Conservation (phyloP, 2,888 invertebrate genomes). For the Xanthorhoe spadicearia region DNA sequence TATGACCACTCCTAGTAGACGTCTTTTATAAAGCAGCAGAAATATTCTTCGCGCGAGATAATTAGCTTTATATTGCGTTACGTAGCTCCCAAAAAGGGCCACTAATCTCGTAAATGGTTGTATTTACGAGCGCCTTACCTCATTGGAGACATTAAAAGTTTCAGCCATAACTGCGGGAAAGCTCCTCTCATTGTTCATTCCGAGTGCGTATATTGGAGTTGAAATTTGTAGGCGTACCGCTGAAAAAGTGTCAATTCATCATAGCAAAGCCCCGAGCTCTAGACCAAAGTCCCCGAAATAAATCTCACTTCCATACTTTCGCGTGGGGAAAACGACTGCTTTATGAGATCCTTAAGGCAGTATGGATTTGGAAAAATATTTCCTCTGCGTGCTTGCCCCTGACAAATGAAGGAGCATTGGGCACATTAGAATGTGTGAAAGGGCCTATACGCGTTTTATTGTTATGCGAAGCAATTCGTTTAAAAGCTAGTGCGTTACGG, state of each 20-base stretch:
- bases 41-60: conserved; percentile 49
- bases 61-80: conserved; percentile 62
- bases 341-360: conserved; percentile 86
- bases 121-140: conserved; percentile 77
- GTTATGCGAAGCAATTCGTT: conserved; percentile 84
- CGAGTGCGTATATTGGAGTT: conserved; percentile 80
- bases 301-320: conserved; percentile 85
- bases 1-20: conserved; percentile 20
- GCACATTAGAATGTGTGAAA: conserved; percentile 84
- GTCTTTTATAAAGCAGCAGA: conserved; percentile 46
- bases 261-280: conserved; percentile 81
- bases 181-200: conserved; percentile 82
- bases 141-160: conserved; percentile 83
- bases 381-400: conserved; percentile 82
- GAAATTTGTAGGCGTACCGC: conserved; percentile 79
- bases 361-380: conserved; percentile 86
- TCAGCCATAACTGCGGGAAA: conserved; percentile 74
- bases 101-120: conserved; percentile 75
- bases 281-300: conserved; percentile 81
- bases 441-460: conserved; percentile 81
- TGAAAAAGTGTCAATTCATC: conserved; percentile 85
- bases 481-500: conserved; percentile 81
- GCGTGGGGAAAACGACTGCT: conserved; percentile 83
- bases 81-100: conserved; percentile 68
- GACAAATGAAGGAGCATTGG: conserved; percentile 82